Evolutionary conservation across 92 coral and sea anemone genomes (phyloP).

Genomic region (Plumapathes pennacea): DNA sequence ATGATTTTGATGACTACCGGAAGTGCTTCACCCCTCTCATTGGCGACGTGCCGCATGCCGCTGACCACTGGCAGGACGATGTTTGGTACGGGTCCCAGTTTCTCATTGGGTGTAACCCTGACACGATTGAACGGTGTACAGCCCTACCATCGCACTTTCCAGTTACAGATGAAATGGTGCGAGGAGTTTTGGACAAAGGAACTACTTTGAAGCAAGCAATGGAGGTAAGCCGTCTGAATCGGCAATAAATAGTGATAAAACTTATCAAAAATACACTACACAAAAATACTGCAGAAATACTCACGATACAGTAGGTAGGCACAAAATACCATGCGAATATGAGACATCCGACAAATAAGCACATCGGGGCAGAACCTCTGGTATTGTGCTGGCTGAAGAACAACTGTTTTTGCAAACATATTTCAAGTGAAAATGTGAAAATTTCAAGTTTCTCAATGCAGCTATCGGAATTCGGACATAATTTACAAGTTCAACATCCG

Average conservation of each 20-base stretch:
- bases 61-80: slow-evolving; percentile 66
- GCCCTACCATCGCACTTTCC: slow-evolving; percentile 60
- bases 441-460: too few relatives aligned
- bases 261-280: too few relatives aligned
- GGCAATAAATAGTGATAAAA: neutral
- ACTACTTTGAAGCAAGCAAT: slow-evolving; percentile 51
- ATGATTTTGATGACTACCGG: slow-evolving; percentile 62
- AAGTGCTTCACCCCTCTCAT: slow-evolving; percentile 40
- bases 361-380: too few relatives aligned
- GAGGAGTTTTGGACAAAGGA: slow-evolving; percentile 53
- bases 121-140: slow-evolving; percentile 44
- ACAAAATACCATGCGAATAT: too few relatives aligned
- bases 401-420: too few relatives aligned
- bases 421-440: too few relatives aligned
- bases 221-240: slow-evolving; percentile 18
- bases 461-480: too few relatives aligned
- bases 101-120: slow-evolving; percentile 72
- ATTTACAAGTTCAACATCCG: too few relatives aligned
- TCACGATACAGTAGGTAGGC: too few relatives aligned
- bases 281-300: too few relatives aligned
- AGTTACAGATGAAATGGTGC: slow-evolving; percentile 52
- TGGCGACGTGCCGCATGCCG: slow-evolving; percentile 33
- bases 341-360: too few relatives aligned
- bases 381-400: too few relatives aligned
- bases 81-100: slow-evolving; percentile 62